Conservation (phyloP, 2,113 vertebrate species). For the Suricata suricatta region DNA sequence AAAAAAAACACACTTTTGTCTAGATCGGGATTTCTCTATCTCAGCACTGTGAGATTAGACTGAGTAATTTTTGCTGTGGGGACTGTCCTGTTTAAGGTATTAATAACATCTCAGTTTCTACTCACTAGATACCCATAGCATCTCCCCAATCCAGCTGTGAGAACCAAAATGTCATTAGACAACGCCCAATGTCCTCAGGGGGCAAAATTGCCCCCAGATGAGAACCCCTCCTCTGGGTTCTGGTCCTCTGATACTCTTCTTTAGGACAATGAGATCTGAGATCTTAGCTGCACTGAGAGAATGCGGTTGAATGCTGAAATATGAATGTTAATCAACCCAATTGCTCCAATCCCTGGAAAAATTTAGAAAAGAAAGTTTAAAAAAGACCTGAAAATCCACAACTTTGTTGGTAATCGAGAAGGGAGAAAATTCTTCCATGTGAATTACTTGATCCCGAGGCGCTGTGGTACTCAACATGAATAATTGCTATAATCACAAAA, state of each 20-base stretch:
- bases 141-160: neutral
- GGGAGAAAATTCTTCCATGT: neutral
- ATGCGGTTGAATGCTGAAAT: neutral
- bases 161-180: neutral
- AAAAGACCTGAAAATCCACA: slow-evolving; percentile 32
- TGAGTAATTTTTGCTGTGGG: neutral
- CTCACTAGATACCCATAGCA: neutral
- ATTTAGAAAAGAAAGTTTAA: neutral
- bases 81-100: neutral
- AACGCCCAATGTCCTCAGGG: neutral
- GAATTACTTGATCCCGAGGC: neutral
- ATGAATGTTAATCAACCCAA: neutral
- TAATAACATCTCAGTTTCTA: neutral
- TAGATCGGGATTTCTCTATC: neutral
- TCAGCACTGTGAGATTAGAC: neutral
- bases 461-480: neutral
- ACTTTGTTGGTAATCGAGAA: neutral
- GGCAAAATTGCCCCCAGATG: neutral
- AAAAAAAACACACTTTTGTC: neutral
- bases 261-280: neutral
- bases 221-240: neutral
- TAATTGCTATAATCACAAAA: slow-evolving; percentile 28
- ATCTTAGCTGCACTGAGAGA: neutral
- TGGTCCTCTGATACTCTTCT: neutral
- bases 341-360: neutral